phyloP scores from a whole-genome alignment of 2,113 vertebrate genomes.

The Sinocyclocheilus rhinocerous region DNA sequence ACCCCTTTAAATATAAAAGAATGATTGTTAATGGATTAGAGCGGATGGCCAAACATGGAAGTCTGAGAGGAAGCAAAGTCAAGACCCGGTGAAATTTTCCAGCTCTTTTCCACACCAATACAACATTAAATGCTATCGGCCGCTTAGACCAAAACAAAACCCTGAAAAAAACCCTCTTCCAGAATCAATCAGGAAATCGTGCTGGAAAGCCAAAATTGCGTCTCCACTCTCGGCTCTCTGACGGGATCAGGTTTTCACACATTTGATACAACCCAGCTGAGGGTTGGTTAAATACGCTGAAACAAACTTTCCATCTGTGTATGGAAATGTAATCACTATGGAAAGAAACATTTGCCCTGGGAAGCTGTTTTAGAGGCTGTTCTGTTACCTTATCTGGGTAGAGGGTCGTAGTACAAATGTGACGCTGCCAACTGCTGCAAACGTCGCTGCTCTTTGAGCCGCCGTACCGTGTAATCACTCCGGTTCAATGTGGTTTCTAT shows the following conservation, averaged over 20 bases:
- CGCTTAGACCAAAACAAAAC: neutral
- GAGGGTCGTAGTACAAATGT: conserved; percentile 1
- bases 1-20: conserved; percentile 29
- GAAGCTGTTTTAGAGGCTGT: conserved; percentile 27
- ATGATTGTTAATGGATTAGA: conserved; percentile 1
- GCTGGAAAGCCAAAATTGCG: conserved; percentile 46
- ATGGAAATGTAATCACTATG: conserved; percentile 58
- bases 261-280: conserved; percentile 49
- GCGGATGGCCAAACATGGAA: conserved; percentile 47
- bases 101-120: neutral
- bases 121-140: neutral
- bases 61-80: conserved; percentile 19
- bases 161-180: neutral
- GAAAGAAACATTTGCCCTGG: conserved; percentile 58
- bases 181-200: conserved; percentile 15
- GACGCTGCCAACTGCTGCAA: conserved; percentile 9
- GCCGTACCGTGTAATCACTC: neutral
- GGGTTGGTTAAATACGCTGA: conserved; percentile 28
- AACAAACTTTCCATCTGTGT: conserved; percentile 40
- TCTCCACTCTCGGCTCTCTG: neutral
- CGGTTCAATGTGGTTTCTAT: conserved; percentile 47
- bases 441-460: conserved; percentile 1
- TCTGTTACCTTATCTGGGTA: conserved; percentile 47
- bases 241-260: conserved; percentile 47
- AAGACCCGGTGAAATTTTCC: neutral